Evolutionary conservation across 2,888 invertebrate genomes (phyloP), one percentile per base, ranked within the genome.

Genomic region (Sturmia bella): DNA sequence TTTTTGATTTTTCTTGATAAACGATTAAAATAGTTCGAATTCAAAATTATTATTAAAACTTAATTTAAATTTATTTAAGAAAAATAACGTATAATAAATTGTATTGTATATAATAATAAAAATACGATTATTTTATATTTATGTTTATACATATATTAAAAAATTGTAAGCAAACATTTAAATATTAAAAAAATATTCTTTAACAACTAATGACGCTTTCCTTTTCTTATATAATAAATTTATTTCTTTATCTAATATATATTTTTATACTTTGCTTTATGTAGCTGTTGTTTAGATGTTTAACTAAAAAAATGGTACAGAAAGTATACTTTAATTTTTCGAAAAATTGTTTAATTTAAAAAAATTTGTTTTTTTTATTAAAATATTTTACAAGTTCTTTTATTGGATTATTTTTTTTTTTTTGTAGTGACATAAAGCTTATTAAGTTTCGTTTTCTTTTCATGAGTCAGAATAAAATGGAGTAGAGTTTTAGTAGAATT

Each of bases 321-420:
- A 80, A 83, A 69, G 64, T 75, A 37, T 24, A 11, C 27, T 39
- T 48, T 75, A 56, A 54, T 69, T 68, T 59, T 52, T 43, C 32
- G 32, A 32, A 3, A 7, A 32, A 32, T 9, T 32, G 6, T 32
- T 32, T 32, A 32, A 48, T 75, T 81, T 78, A 72, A 61, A 69
- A 66, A 68, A 48, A 50, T 15, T 21, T 43, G n/a, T n/a, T 39
- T 13, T 12, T 45, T 27, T 68, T 15, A 15, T 75, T 57, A 80
- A 84, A 84, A 84, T 80, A 80, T 78, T 80, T 84, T 84, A 76
- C 82, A 83, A 84, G 19, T 21, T 21, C 4, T 15, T 43, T 43
- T 77, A 75, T 27, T 57, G n/a, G n/a, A 11, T 57, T 43, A 48
- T 50, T 76, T 32, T 3, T 3, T 59, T 45, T 19, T n/a, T 54